These are phyloP conservation scores for Brachionus angularis DNA, from an alignment of 1,140 invertebrate species.

Conservation along the genomic window DNA sequence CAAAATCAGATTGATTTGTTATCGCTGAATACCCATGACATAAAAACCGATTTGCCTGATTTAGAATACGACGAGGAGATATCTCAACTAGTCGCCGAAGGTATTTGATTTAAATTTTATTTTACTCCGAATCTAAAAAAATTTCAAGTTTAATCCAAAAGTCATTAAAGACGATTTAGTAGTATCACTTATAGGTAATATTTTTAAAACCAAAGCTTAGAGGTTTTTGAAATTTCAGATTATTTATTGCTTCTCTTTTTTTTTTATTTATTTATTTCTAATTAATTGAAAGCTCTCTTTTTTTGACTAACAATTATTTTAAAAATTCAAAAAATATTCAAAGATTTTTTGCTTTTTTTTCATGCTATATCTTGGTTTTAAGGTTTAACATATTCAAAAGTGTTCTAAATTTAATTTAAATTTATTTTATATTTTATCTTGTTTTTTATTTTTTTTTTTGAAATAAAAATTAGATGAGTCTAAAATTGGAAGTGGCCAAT, in stretches of 20 bases:
- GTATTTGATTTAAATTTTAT: conserved; percentile 27
- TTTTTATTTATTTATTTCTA: neutral
- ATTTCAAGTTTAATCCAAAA: neutral
- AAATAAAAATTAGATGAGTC: neutral
- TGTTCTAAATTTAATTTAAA: neutral
- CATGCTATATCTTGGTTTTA: no score
- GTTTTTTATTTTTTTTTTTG: neutral
- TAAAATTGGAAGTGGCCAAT: conserved; percentile 19
- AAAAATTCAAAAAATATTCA: no score
- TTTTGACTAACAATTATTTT: no score
- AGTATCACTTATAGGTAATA: conserved; percentile 23
- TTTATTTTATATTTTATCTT: neutral
- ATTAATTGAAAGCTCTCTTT: no score
- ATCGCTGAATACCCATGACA: conserved; percentile 10
- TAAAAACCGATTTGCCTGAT: conserved; percentile 21
- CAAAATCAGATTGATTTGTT: neutral
- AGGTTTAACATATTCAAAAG: no score
- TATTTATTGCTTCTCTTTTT: neutral
- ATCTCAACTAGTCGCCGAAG: conserved; percentile 27
- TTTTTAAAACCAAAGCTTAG: neutral
- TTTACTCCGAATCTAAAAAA: no score
- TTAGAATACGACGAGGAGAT: conserved; percentile 40
- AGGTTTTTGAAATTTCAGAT: neutral
- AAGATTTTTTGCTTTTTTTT: no score
- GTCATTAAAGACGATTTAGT: conserved; percentile 33